phyloP scores from a whole-genome alignment of 2,797 vertebrate species.

The Silurus aristotelis region DNA sequence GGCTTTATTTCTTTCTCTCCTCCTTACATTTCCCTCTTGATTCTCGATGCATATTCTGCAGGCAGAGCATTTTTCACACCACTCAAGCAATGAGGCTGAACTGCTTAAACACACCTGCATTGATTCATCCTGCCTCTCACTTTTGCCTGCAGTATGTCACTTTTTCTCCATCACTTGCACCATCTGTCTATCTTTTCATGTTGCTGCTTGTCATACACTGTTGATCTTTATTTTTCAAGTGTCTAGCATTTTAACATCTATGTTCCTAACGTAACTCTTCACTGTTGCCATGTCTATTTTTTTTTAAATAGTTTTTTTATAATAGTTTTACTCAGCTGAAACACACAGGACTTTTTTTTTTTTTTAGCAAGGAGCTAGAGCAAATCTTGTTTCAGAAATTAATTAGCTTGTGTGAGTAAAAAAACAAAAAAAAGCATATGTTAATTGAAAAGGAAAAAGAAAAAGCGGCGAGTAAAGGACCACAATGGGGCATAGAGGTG shows the following conservation, averaged over 20 bases:
- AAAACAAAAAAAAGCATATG: neutral
- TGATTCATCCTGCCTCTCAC: neutral
- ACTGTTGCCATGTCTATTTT: neutral
- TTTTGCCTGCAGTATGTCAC: neutral
- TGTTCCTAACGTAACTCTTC: neutral
- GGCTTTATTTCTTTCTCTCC: neutral
- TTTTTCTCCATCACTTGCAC: neutral
- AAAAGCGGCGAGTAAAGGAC: neutral
- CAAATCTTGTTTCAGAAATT: neutral
- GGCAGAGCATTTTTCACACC: constrained; percentile 18
- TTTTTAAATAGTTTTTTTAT: no score
- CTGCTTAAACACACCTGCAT: constrained; percentile 36
- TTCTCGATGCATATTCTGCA: constrained; percentile 1
- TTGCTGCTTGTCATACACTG: constrained; percentile 6
- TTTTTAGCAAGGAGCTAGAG: neutral
- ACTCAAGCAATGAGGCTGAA: constrained; percentile 9
- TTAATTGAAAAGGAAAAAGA: neutral
- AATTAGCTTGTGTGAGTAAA: neutral
- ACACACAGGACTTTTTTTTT: neutral
- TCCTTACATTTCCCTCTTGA: neutral
- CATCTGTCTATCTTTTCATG: neutral
- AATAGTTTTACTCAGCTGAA: neutral
- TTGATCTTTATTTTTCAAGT: neutral
- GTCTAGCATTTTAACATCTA: neutral
- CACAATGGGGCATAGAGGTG: neutral